Percentiles rank a stretch among this genome's conserved stretches.
phyloP scores from a whole-genome alignment of 2,888 invertebrate genomes.

The Minunthozetes semirufus region DNA sequence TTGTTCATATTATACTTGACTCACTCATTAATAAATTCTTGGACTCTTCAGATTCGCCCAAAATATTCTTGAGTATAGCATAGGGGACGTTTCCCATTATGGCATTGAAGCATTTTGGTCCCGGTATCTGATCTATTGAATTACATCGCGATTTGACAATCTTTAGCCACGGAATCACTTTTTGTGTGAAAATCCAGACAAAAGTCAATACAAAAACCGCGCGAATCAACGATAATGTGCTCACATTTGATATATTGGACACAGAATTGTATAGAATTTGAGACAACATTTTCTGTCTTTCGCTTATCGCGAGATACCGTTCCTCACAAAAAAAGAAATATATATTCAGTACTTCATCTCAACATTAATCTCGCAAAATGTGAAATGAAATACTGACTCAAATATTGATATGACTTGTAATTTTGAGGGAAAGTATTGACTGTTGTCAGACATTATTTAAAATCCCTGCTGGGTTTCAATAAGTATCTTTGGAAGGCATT shows the following conservation, averaged over 20 bases:
- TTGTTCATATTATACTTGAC: slow-evolving; percentile 20
- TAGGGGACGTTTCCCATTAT: slow-evolving; percentile 36
- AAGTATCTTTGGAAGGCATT: background rate
- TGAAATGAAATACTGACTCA: background rate
- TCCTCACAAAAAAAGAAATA: background rate
- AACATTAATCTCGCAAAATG: background rate
- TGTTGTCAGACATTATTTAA: background rate
- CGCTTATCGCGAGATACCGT: background rate
- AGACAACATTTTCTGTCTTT: background rate
- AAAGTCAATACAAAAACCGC: background rate
- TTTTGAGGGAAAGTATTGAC: background rate
- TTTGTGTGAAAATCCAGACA: background rate
- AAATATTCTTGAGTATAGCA: slow-evolving; percentile 33
- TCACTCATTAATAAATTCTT: slow-evolving; percentile 37
- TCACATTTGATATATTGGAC: background rate
- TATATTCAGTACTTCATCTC: background rate
- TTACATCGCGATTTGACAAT: background rate
- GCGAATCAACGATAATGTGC: background rate
- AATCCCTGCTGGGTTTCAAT: background rate
- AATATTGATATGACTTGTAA: background rate
- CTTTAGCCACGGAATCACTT: slow-evolving; percentile 17
- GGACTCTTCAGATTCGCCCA: slow-evolving; percentile 33
- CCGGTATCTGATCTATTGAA: slow-evolving; percentile 33
- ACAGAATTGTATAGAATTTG: background rate
- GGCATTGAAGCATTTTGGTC: slow-evolving; percentile 34